Conservation (phyloP, 2,113 vertebrate genomes). For the Callopanchax toddi region DNA sequence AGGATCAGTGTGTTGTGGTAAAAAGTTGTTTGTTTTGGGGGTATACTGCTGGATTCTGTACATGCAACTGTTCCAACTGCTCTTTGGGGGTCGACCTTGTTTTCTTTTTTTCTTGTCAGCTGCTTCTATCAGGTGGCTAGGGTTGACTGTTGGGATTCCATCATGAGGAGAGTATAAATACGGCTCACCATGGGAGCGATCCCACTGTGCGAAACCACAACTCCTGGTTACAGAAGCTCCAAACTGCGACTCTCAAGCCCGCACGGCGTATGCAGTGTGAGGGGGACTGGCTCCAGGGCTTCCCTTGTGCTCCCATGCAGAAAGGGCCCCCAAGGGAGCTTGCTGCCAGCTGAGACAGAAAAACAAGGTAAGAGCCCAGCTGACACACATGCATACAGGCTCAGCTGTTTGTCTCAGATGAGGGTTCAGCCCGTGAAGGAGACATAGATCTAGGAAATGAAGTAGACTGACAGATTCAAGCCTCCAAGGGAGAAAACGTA, state of each 20-base stretch:
- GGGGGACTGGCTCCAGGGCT: slow-evolving; percentile 57
- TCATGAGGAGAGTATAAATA: slow-evolving; percentile 77
- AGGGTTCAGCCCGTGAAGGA: slow-evolving; percentile 57
- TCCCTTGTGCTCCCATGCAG: slow-evolving; percentile 76
- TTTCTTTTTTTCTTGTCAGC: slow-evolving; percentile 63
- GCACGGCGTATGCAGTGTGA: slow-evolving; percentile 13
- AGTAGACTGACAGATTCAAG: slow-evolving; percentile 56
- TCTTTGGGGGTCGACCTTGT: slow-evolving; percentile 64
- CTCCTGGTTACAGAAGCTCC: slow-evolving; percentile 60
- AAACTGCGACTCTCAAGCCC: slow-evolving; percentile 39
- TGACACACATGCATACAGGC: slow-evolving; percentile 68
- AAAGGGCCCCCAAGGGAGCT: slow-evolving; percentile 75
- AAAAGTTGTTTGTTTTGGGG: slow-evolving; percentile 50
- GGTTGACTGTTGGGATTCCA: slow-evolving; percentile 76
- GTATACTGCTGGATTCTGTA: slow-evolving; percentile 50
- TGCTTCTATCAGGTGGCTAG: slow-evolving; percentile 76
- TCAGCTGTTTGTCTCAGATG: slow-evolving; percentile 77
- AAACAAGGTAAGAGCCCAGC: slow-evolving; percentile 85
- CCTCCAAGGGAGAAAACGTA: slow-evolving; percentile 45
- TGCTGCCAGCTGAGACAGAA: slow-evolving; percentile 79
- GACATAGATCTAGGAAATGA: slow-evolving; percentile 45
- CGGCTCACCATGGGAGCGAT: slow-evolving; percentile 49
- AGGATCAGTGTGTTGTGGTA: slow-evolving; percentile 46
- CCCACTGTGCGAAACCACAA: slow-evolving; percentile 58
- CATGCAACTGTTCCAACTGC: slow-evolving; percentile 59